phyloP scores from a whole-genome alignment of 2,888 invertebrate species.

The Hydrotaea cyrtoneurina region DNA sequence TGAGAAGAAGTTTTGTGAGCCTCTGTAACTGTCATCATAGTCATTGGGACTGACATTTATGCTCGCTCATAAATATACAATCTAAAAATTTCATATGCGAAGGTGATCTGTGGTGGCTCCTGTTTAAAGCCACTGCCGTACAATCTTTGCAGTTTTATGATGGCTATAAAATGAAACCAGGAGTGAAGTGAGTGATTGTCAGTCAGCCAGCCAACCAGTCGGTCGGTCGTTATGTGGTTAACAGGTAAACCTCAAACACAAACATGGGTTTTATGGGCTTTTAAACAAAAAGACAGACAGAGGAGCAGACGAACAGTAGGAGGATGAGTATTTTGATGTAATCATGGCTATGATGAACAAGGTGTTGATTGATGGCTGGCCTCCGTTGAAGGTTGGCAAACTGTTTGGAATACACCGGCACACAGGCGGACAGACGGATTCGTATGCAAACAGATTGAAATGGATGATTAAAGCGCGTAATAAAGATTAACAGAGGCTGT shows the following conservation, averaged over 20 bases:
- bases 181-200: neutral
- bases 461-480: neutral
- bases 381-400: neutral
- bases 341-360: slow-evolving; percentile 14
- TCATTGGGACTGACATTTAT: neutral
- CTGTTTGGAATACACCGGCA: neutral
- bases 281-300: neutral
- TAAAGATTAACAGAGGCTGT: slow-evolving; percentile 15
- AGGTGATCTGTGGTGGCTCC: neutral
- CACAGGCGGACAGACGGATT: neutral
- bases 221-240: slow-evolving; percentile 4
- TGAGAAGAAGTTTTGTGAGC: neutral
- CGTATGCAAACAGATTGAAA: neutral
- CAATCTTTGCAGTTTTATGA: slow-evolving; percentile 22
- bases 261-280: neutral
- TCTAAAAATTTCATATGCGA: no score
- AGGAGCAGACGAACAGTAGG: neutral
- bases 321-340: slow-evolving; percentile 16
- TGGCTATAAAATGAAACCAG: slow-evolving; percentile 14
- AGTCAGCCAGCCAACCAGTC: neutral
- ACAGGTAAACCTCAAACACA: slow-evolving; percentile 25
- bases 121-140: neutral
- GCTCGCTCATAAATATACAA: neutral
- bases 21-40: neutral
- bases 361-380: slow-evolving; percentile 28